Percentiles rank a stretch among this genome's conserved stretches.
These are phyloP conservation scores for Nezara viridula DNA, from an alignment of 2,888 invertebrate species.

Conservation along the genomic window DNA sequence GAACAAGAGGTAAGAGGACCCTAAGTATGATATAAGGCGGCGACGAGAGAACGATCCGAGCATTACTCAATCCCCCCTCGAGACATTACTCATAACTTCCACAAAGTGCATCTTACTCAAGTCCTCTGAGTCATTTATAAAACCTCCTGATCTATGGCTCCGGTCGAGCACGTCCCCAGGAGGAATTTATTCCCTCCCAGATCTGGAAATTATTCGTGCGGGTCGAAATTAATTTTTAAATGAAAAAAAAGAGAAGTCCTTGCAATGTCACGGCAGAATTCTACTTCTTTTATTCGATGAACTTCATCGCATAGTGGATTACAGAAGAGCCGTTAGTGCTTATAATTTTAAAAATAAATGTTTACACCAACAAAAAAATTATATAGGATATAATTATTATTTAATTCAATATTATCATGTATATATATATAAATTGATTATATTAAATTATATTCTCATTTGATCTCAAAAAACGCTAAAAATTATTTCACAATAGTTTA, in stretches of 20 bases:
- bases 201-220: slow-evolving; percentile 27
- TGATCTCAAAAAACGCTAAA: too few species aligned
- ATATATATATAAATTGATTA: too few species aligned
- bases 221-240: slow-evolving; percentile 18
- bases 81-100: slow-evolving; percentile 40
- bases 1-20: slow-evolving; percentile 40
- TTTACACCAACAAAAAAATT: too few species aligned
- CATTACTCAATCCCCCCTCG: slow-evolving; percentile 17
- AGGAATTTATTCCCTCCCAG: slow-evolving; percentile 27
- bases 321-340: neutral
- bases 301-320: neutral
- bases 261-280: neutral
- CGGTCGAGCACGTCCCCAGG: neutral
- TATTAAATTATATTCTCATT: too few species aligned
- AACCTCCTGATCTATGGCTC: slow-evolving; percentile 6
- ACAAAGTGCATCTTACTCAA: slow-evolving; percentile 51
- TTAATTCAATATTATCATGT: too few species aligned
- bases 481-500: too few species aligned
- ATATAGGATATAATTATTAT: too few species aligned
- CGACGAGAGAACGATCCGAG: neutral
- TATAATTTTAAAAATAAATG: too few species aligned
- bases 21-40: slow-evolving; percentile 44
- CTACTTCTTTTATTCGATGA: neutral
- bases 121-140: slow-evolving; percentile 13
- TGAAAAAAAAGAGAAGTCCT: neutral